Base-by-base conservation (phyloP, 2,797 vertebrate species). In the Pseudochirops corinnae region DNA sequence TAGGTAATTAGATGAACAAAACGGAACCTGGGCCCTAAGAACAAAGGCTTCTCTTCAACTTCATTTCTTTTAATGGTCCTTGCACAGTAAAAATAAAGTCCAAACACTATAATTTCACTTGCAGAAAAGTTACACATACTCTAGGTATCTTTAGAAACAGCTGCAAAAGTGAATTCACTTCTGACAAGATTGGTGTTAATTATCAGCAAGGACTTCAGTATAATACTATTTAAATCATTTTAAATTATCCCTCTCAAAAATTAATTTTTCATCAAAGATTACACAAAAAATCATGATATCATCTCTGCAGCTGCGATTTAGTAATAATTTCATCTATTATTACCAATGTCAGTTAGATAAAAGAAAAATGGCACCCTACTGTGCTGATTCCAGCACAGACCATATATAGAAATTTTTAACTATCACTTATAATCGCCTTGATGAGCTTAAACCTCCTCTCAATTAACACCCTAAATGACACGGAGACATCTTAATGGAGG, bases 391-490 rank as follows among this genome's bases (percentile, higher is more conserved):
- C 99, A 99, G 99, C 98, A 98, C 98, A 99, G 99, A 98, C 99
- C 99, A 99, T 99, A 99, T 99, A 99, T 99, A 99, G 99, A 99
- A 99, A 99, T 99, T 99, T 99, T 99, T 99, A 99, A 99, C 99
- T 99, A 99, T 99, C 99, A 99, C 99, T 99, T 99, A 99, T 99
- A 99, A 99, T 99, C 99, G 99, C 99, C 99, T 99, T 99, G 99
- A 99, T 99, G 99, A 99, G 99, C 99, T 99, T 99, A 98, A 99
- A 99, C 99, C 99, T 99, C 98, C 99, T 99, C 99, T 99, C 99
- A 99, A 99, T 99, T 99, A 99, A 99, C 99, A 99, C 99, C 99
- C 99, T 99, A 99, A 99, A 99, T 99, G 99, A 99, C 99, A 99
- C 98, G 97, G 98, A 99, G 99, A 99, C 99, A 98, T 99, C 98